Evolutionary conservation across 2,113 vertebrate genomes (phyloP).

Genomic region (Suncus etruscus): DNA sequence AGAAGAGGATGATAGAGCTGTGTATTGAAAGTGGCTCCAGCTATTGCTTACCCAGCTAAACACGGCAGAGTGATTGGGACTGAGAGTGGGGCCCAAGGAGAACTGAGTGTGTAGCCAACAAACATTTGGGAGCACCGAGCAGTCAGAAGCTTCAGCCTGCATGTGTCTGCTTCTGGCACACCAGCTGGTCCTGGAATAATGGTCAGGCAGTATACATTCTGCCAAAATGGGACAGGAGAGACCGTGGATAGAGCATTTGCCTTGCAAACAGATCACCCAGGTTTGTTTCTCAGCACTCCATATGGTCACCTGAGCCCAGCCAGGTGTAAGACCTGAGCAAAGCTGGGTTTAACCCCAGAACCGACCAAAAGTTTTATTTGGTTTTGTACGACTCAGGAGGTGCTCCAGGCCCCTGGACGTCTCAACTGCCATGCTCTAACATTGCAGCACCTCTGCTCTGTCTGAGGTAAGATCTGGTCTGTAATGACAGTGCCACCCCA

Average conservation of each 20-base stretch:
- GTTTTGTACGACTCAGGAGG: too few species aligned
- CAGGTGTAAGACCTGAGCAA: too few species aligned
- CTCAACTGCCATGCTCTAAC: neutral
- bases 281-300: too few species aligned
- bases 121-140: neutral
- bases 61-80: neutral
- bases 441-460: too few species aligned
- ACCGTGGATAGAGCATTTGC: too few species aligned
- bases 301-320: too few species aligned
- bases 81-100: neutral
- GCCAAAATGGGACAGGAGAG: too few species aligned
- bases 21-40: neutral
- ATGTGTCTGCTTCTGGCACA: neutral
- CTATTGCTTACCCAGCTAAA: slow-evolving; percentile 13
- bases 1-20: neutral
- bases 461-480: too few species aligned
- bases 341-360: too few species aligned
- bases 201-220: neutral
- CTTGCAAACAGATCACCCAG: too few species aligned
- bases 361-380: too few species aligned
- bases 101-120: neutral
- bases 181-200: neutral
- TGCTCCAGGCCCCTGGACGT: neutral
- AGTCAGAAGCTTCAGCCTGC: neutral
- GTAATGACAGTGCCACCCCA: too few species aligned